Conservation (phyloP, 2,888 invertebrate species). For the Noctua janthina region DNA sequence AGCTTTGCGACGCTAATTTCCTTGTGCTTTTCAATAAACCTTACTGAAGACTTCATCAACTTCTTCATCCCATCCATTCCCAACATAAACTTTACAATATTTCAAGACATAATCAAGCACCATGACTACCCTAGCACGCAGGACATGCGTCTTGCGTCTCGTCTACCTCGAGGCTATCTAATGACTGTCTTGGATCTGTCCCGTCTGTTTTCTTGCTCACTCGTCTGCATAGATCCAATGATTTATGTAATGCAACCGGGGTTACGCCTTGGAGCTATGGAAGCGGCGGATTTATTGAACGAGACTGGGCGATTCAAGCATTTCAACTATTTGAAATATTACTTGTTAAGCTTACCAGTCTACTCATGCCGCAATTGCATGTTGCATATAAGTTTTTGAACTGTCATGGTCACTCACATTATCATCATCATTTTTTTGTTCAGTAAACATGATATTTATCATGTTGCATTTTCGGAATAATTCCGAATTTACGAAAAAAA, state of each 20-base stretch:
- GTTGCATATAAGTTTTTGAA: no score
- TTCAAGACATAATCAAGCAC: conserved; percentile 19
- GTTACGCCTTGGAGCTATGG: conserved; percentile 57
- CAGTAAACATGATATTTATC: no score
- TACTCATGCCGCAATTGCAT: not conserved
- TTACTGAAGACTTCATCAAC: not conserved
- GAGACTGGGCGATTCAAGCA: not conserved
- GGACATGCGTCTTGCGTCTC: conserved; percentile 12
- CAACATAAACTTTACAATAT: conserved; percentile 16
- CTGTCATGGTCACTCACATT: no score
- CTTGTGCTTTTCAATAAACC: not conserved
- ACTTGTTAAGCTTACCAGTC: not conserved
- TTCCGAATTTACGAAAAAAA: no score
- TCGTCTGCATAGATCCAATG: conserved; percentile 66
- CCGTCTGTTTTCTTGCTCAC: conserved; percentile 53
- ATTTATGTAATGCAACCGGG: conserved; percentile 66
- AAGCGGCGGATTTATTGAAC: conserved; percentile 42
- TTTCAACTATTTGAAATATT: not conserved
- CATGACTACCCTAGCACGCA: conserved; percentile 15
- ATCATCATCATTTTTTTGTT: no score
- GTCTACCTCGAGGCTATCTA: conserved; percentile 36
- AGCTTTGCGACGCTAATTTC: not conserved
- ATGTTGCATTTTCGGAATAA: no score
- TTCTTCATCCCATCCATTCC: not conserved
- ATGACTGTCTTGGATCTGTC: conserved; percentile 59